Conservation (phyloP, 2,797 vertebrate species). For the Mustela erminea region DNA sequence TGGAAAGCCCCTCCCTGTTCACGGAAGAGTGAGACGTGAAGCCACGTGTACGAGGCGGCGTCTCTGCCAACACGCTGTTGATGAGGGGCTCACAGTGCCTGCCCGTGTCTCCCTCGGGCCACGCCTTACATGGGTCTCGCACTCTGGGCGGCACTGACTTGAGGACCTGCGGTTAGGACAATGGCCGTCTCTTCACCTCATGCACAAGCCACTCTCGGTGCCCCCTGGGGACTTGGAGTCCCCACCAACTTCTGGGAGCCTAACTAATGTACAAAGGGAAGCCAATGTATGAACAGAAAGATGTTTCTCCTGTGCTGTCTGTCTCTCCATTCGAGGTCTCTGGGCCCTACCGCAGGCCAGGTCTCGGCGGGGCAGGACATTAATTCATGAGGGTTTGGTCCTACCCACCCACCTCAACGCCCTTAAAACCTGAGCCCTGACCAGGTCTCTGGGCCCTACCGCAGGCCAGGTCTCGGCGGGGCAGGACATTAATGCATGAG, state of each 20-base stretch:
- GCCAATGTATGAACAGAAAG: background rate
- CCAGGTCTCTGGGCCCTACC: background rate
- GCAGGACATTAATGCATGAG: background rate
- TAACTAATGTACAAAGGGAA: background rate
- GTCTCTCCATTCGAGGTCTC: background rate
- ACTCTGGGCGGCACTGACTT: background rate
- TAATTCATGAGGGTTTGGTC: background rate
- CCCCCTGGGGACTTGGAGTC: background rate
- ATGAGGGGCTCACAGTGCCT: background rate
- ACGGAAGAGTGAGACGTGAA: background rate
- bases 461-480: background rate
- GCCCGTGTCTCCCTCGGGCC: background rate
- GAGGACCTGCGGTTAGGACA: background rate
- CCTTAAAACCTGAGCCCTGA: background rate
- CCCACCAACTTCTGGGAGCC: background rate
- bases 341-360: background rate
- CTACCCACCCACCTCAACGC: no score
- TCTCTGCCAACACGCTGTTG: fast-evolving
- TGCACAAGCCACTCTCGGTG: background rate
- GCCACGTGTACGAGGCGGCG: fast-evolving
- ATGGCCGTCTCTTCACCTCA: background rate
- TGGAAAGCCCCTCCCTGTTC: background rate
- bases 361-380: background rate
- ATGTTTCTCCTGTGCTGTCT: background rate
- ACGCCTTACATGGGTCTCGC: fast-evolving